Base-by-base conservation (phyloP, 2,113 vertebrate species). In the Pavo muticus region DNA sequence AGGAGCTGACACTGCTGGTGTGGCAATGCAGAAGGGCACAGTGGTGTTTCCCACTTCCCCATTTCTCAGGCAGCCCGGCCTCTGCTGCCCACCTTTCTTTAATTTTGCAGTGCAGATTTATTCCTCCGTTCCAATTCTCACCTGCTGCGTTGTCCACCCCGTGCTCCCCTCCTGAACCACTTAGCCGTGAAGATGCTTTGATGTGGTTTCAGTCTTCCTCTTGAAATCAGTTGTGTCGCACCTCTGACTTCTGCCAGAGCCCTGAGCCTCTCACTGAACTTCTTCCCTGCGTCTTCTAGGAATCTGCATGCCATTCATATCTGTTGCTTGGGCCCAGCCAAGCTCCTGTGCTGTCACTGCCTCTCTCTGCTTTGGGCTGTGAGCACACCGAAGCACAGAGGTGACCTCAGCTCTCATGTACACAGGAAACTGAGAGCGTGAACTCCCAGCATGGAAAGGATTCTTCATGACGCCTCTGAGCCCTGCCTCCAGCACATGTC, bases 141-240 rank as follows among this genome's bases (percentile, higher is more conserved):
- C 71, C 71, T 68, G 40, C 52, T 64, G 11, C 1, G 1, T 72
- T 9, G 37, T 61, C 85, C 75, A 82, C 75, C 80, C 70, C 15
- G 3, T 17, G 30, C 64, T 81, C 47, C 70, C 47, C 29, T 68
- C 93, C 68, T 59, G 65, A 91, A 81, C n/a, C 16, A 1, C 56
- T 72, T 54, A 61, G 65, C 67, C 61, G 18, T 2, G 48, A 68
- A 45, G 87, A 9, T 29, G 65, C 81, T 91, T 89, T 89, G 85
- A 88, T 91, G 89, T 94, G 85, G 89, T 91, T 94, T 91, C 80
- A 60, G 35, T 76, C 93, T 88, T 91, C 90, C 76, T 89, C 76
- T 86, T 45, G 37, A 67, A 82, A 85, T 85, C 85, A 63, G 6
- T 89, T 40, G 59, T 39, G 47, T 47, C 20, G 85, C 85, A 86